Base-by-base conservation (phyloP, 2,888 invertebrate genomes). In the Epinotia brunnichana region DNA sequence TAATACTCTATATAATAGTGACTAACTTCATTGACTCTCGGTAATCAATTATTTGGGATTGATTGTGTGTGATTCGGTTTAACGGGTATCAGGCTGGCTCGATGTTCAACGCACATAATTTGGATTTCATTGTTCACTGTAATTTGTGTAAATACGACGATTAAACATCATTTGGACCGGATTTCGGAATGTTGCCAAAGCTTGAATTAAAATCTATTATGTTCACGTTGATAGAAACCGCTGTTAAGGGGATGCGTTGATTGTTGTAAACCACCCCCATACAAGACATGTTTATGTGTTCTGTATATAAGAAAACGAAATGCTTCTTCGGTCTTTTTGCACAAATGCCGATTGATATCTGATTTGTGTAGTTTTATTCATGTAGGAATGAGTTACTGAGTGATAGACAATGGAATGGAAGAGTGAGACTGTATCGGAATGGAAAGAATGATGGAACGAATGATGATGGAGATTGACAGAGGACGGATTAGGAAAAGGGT, bases 1-100 rank as follows among this genome's bases (percentile, higher is more conserved):
- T n/a, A n/a, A n/a, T n/a, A n/a, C n/a, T n/a, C 21, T 44, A 61
- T 35, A 44, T 39, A 53, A 35, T 53, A 29, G 59, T n/a, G 48
- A 19, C 48, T 19, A 70, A 24, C 41, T 69, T 39, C 51, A 41
- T 61, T 54, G 17, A 24, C 13, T 63, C 21, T n/a, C 60, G 39
- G 29, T 68, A 51, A 68, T 73, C 68, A 68, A 73, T 73, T 63
- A 70, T 70, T 71, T 56, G 72, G 44, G 35, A 56, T 60, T 67
- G 39, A 24, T n/a, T 44, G 24, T 44, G 57, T 67, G 72, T 68
- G 57, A 66, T 66, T 60, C 41, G 59, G 66, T 67, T 57, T 24
- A 69, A 41, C 24, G 51, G n/a, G n/a, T 24, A 24, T 24, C 21
- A 24, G 61, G 21, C 15, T 35, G 35, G 53, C 11, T 66, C 19